A percentile compares a stretch with the other conserved stretches of the same genome.
phyloP scores from a whole-genome alignment of 2,113 vertebrate species.

The Sinocyclocheilus maitianheensis region DNA sequence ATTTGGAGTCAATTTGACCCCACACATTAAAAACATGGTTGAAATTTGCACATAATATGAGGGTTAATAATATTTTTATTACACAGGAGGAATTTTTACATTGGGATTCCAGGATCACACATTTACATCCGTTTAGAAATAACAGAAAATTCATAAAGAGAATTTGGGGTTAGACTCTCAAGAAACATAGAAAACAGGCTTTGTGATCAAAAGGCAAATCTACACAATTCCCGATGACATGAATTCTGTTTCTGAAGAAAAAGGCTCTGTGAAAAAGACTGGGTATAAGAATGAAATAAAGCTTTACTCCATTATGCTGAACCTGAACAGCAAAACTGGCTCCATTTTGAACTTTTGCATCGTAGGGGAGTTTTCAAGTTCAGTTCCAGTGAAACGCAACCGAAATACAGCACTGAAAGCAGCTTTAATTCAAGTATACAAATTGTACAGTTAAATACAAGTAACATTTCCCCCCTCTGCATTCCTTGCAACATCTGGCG shows the following conservation, averaged over 20 bases:
- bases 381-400: not conserved
- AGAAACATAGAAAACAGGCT: constrained; percentile 62
- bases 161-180: constrained; percentile 38
- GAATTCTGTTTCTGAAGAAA: not conserved
- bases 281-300: not conserved
- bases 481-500: not conserved
- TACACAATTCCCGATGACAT: constrained; percentile 49
- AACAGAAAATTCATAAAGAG: too few species aligned
- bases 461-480: not conserved
- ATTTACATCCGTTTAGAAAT: constrained; percentile 54
- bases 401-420: not conserved
- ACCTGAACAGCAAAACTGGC: not conserved
- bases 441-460: not conserved
- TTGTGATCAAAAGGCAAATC: constrained; percentile 58
- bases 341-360: not conserved
- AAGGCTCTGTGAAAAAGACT: constrained; percentile 18
- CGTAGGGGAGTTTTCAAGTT: not conserved
- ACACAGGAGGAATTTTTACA: not conserved
- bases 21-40: too few species aligned
- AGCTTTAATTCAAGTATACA: not conserved
- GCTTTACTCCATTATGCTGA: not conserved
- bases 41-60: too few species aligned
- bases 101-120: not conserved
- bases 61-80: not conserved
- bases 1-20: too few species aligned